A percentile compares a stretch with the other conserved stretches of the same genome.
phyloP scores from a whole-genome alignment of 2,888 invertebrate genomes.

The Tetrapedia diversipes region DNA sequence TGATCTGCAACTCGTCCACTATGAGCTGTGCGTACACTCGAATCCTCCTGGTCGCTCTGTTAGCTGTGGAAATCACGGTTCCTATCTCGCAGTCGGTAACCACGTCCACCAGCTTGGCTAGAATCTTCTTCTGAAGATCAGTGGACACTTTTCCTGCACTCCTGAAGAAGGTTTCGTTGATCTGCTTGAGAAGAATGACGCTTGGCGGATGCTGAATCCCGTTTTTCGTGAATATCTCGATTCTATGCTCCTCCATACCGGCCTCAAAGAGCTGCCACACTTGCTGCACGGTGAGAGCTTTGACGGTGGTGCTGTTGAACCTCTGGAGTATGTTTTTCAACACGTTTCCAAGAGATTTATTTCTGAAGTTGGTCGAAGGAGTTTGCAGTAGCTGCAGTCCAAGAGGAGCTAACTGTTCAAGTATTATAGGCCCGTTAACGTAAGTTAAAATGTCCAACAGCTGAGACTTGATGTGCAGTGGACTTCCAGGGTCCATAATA shows the following conservation, averaged over 20 bases:
- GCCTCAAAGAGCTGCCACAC: constrained; percentile 86
- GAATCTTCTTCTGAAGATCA: constrained; percentile 70
- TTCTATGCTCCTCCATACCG: constrained; percentile 84
- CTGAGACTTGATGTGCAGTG: constrained; percentile 83
- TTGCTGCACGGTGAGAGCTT: constrained; percentile 81
- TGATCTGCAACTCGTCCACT: constrained; percentile 85
- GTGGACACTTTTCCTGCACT: constrained; percentile 64
- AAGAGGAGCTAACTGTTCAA: constrained; percentile 80
- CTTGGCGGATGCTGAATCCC: constrained; percentile 82
- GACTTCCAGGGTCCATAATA: constrained; percentile 81
- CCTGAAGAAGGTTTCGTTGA: constrained; percentile 85
- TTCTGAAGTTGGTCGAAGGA: constrained; percentile 73
- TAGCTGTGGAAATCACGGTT: constrained; percentile 83
- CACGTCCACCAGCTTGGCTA: constrained; percentile 76
- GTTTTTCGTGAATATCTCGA: constrained; percentile 82
- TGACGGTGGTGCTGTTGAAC: constrained; percentile 84
- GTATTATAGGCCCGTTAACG: constrained; percentile 83
- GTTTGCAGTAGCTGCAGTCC: constrained; percentile 77
- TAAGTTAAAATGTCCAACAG: constrained; percentile 83
- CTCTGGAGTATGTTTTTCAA: constrained; percentile 85
- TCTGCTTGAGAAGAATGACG: constrained; percentile 84
- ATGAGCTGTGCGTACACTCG: constrained; percentile 86
- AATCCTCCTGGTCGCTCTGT: constrained; percentile 87
- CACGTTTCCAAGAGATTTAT: constrained; percentile 82
- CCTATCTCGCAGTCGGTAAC: constrained; percentile 77